A percentile compares a stretch with the other conserved stretches of the same genome.
Conservation (phyloP, 2,797 vertebrate species). For the Setipinna tenuifilis region DNA sequence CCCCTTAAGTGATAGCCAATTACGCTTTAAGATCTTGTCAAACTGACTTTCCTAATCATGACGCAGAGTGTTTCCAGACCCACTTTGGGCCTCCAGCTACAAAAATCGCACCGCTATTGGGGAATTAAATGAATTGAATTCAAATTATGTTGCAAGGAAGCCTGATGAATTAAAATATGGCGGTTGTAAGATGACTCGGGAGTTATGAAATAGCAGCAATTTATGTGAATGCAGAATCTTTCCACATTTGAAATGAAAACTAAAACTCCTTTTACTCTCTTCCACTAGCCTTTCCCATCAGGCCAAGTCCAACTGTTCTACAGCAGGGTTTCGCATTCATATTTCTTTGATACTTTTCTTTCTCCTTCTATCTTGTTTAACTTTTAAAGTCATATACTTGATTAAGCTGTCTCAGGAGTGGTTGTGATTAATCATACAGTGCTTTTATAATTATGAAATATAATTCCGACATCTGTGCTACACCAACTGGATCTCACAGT, state of each 20-base stretch:
- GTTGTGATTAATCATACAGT: neutral
- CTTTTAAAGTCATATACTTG: neutral
- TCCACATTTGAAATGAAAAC: neutral
- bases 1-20: neutral
- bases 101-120: neutral
- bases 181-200: neutral
- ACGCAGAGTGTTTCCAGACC: neutral
- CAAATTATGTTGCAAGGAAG: neutral
- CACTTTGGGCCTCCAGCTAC: neutral
- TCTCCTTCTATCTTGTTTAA: neutral
- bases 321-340: neutral
- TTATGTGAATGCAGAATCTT: neutral
- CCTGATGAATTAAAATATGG: neutral
- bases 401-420: neutral
- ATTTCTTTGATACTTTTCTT: neutral
- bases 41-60: neutral
- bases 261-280: neutral
- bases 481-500: neutral
- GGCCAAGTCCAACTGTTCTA: neutral
- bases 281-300: neutral
- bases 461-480: neutral
- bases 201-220: neutral
- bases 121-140: neutral
- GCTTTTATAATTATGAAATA: neutral
- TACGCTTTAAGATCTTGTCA: neutral